Base-by-base conservation (phyloP, 2,797 vertebrate genomes). In the Eulemur albifrons region DNA sequence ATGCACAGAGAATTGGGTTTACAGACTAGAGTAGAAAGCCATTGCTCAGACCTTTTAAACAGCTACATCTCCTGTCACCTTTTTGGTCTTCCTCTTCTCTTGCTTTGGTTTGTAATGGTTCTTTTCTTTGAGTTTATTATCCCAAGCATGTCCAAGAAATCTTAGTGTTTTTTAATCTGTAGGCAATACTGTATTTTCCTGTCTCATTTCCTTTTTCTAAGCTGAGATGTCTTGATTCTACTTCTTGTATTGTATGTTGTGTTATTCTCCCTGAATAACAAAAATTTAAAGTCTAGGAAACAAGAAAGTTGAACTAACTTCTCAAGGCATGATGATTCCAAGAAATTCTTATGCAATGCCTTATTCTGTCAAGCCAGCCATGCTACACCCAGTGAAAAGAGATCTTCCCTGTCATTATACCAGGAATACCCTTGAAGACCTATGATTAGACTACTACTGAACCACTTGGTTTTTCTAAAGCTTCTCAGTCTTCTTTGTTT, bases 271-370 rank as follows among this genome's bases (percentile, higher is more conserved):
- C 17, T 27, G 82, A 73, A 92, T 69, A 90, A 88, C 35, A 30
- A 95, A 96, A 94, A 72, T 59, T 59, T 94, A 40, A 94, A 94
- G 20, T 87, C 50, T 94, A 90, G 54, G 69, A 79, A 83, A 94
- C 13, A 93, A 57, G 15, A 61, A 90, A 90, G 25, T 52, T 70
- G 20, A 95, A 87, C 18, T 43, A 81, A 83, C 4, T 67, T 88
- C 11, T 73, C 18, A 10, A 81, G 38, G 32, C 23, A 79, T 32
- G 18, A 21, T 87, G 38, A 35, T 92, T 82, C 48, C 67, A 73
- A 92, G 15, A 83, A 92, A 88, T 69, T 65, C 23, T 72, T 93
- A 90, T 30, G 27, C 15, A 83, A 50, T 96, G 35, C 18, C 35
- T 95, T 75, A 85, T 88, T 90, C 38, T 81, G 30, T 93, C 50